phyloP scores from a whole-genome alignment of 2,888 invertebrate species.

The Clostera curtula region DNA sequence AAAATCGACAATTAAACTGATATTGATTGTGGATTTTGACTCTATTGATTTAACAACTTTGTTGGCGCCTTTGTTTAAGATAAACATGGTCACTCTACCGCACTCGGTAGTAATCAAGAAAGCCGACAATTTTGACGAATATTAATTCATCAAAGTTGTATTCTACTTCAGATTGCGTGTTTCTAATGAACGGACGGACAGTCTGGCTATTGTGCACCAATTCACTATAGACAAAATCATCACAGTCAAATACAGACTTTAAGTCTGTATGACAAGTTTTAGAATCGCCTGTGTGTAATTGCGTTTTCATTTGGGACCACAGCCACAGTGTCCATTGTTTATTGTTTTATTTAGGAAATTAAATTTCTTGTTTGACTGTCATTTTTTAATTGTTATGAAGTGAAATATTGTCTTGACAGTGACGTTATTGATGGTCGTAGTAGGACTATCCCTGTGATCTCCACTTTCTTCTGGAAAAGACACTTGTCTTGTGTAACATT shows the following conservation, averaged over 20 bases:
- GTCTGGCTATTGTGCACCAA: conserved; percentile 28
- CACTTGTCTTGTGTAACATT: too few relatives aligned
- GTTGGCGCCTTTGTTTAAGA: conserved; percentile 5
- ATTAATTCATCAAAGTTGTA: conserved; percentile 63
- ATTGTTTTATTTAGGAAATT: conserved; percentile 24
- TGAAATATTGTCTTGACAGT: too few relatives aligned
- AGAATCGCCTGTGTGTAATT: neutral
- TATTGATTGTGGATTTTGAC: too few relatives aligned
- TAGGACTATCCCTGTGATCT: too few relatives aligned
- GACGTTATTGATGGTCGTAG: too few relatives aligned
- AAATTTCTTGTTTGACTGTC: conserved; percentile 11
- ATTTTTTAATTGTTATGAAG: conserved; percentile 3
- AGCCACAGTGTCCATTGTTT: conserved; percentile 19
- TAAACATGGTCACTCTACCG: conserved; percentile 18
- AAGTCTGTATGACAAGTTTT: neutral
- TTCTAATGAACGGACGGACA: conserved; percentile 46
- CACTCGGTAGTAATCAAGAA: conserved; percentile 47
- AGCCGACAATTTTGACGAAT: conserved; percentile 57
- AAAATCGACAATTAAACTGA: too few relatives aligned
- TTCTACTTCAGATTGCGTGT: conserved; percentile 62
- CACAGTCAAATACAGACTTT: conserved; percentile 7
- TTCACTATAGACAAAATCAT: conserved; percentile 19
- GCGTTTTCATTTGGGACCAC: conserved; percentile 21
- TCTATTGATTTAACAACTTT: too few relatives aligned
- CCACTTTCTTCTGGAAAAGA: too few relatives aligned